Conservation (phyloP, 2,113 vertebrate genomes). For the Sula dactylatra region DNA sequence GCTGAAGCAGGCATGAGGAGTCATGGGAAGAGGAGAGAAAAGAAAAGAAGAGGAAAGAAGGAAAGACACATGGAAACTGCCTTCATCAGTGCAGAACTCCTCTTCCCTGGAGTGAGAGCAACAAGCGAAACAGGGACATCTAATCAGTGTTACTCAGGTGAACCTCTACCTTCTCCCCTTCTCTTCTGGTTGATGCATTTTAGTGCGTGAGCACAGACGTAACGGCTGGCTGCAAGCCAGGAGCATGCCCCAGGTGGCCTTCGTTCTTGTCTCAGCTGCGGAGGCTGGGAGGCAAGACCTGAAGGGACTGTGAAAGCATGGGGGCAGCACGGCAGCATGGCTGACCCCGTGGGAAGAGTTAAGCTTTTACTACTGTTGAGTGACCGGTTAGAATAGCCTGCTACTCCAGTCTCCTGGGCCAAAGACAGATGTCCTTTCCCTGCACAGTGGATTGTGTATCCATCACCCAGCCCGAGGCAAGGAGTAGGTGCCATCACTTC, state of each 20-base stretch:
- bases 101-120: not conserved
- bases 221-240: not conserved
- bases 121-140: not conserved
- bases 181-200: not conserved
- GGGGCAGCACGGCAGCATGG: not conserved
- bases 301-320: not conserved
- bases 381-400: not conserved
- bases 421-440: not conserved
- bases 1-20: not conserved
- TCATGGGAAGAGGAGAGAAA: not conserved
- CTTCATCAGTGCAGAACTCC: not conserved
- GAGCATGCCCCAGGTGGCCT: not conserved
- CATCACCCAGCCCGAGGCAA: not conserved
- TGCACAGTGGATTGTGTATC: not conserved
- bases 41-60: not conserved
- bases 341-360: not conserved
- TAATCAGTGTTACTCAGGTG: not conserved
- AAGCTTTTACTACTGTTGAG: not conserved
- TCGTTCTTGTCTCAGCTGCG: not conserved
- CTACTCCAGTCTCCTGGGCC: not conserved
- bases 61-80: not conserved
- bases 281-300: not conserved
- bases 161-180: not conserved
- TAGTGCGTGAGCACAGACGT: rapidly evolving
- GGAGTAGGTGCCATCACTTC: not conserved